A percentile compares a stretch with the other conserved stretches of the same genome.
Evolutionary conservation across 1,140 invertebrate species (phyloP).

Genomic region (Bombus pyrosoma): DNA sequence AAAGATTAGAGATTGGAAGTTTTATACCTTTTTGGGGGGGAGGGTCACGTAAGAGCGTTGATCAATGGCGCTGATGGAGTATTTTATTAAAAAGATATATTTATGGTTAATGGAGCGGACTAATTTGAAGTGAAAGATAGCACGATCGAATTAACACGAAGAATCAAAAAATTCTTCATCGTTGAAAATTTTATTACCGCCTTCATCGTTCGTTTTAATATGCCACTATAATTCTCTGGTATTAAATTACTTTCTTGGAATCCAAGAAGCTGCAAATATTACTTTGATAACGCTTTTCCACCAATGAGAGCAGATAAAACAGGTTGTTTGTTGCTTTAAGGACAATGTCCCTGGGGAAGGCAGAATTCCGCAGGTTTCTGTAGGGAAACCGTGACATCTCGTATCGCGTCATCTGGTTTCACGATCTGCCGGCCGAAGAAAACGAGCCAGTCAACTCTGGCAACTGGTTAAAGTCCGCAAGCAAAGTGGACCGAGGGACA

Average conservation of each 20-base stretch:
- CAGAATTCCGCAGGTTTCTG: conserved; percentile 17
- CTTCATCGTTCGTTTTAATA: no score
- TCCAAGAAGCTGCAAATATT: not conserved
- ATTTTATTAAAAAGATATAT: not conserved
- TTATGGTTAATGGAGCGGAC: not conserved
- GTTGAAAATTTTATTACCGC: no score
- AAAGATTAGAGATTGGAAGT: not conserved
- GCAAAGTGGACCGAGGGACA: conserved; percentile 9
- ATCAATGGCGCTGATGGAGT: not conserved
- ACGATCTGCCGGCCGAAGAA: conserved; percentile 29
- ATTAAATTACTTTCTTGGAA: no score
- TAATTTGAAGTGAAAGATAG: not conserved
- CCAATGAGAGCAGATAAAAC: not conserved
- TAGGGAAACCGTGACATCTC: not conserved
- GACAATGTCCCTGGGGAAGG: not conserved
- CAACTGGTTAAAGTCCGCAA: conserved; percentile 21
- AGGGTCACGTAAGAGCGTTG: not conserved
- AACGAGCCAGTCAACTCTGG: conserved; percentile 12
- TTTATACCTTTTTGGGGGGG: not conserved
- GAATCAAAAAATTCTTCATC: not conserved
- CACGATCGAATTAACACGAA: not conserved
- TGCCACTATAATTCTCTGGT: no score
- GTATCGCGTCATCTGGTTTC: conserved; percentile 45
- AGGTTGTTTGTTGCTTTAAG: not conserved
- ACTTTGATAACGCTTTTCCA: not conserved